A percentile compares a stretch with the other conserved stretches of the same genome.
Evolutionary conservation across 2,113 vertebrate species (phyloP).

Genomic region (Corythaeola cristata): DNA sequence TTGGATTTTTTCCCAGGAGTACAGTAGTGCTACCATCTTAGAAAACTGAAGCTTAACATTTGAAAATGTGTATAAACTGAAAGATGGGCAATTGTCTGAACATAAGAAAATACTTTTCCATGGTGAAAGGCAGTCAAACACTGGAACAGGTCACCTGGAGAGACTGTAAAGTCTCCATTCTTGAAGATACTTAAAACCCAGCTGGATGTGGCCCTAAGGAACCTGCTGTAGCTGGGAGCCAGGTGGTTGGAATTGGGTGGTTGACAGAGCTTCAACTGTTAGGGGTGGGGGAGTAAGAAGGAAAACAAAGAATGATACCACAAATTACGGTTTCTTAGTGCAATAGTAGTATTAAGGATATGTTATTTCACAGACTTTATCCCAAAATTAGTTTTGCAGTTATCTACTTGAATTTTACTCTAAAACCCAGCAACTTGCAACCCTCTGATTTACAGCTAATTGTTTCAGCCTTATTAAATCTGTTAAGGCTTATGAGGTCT

Average conservation of each 20-base stretch:
- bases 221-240: neutral
- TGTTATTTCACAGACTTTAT: neutral
- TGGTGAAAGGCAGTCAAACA: neutral
- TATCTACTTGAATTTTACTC: neutral
- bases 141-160: neutral
- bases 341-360: neutral
- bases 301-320: neutral
- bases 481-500: neutral
- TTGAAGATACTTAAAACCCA: neutral
- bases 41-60: neutral
- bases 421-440: neutral
- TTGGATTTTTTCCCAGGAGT: neutral
- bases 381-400: neutral
- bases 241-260: fast-evolving
- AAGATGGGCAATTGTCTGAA: neutral
- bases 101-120: neutral
- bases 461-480: neutral
- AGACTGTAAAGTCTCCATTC: neutral
- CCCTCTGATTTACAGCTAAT: neutral
- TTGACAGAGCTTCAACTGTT: neutral
- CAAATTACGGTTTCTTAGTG: neutral
- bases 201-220: fast-evolving
- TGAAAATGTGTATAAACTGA: neutral
- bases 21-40: neutral
- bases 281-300: too few species aligned